Evolutionary conservation across 1,140 invertebrate species (phyloP).

Genomic region (Ceratina calcarata): DNA sequence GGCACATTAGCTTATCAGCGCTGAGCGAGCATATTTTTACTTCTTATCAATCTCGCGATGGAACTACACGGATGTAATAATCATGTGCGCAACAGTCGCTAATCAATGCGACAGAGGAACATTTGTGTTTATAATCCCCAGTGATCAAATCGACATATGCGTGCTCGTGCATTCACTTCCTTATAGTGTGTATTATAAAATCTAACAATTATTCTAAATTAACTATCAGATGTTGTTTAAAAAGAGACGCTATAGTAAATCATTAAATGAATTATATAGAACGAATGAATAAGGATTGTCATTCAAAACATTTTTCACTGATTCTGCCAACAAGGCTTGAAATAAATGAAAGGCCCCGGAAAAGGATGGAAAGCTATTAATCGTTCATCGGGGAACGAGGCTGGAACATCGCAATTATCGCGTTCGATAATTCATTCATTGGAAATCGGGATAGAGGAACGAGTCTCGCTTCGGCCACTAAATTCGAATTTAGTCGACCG

Average conservation of each 20-base stretch:
- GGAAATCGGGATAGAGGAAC: not conserved
- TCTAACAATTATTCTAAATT: too few species aligned
- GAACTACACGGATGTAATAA: slow-evolving; percentile 11
- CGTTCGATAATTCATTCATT: not conserved
- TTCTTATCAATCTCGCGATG: slow-evolving; percentile 13
- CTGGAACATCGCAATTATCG: not conserved
- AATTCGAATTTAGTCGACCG: not conserved
- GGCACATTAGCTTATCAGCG: slow-evolving; percentile 1
- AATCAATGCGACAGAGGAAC: slow-evolving; percentile 8
- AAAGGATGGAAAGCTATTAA: not conserved
- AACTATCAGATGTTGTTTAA: too few species aligned
- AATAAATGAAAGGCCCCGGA: not conserved
- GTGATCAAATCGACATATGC: not conserved
- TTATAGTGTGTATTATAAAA: not conserved
- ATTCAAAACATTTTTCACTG: too few species aligned
- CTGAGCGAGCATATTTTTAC: not conserved
- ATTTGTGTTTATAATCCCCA: not conserved
- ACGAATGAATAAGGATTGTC: too few species aligned
- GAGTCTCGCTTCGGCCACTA: too few species aligned
- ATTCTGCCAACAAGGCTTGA: too few species aligned
- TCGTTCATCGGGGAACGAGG: not conserved
- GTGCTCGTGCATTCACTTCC: too few species aligned
- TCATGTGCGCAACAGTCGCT: not conserved
- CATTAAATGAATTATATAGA: too few species aligned
- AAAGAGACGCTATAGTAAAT: too few species aligned